Percentiles rank a stretch among this genome's conserved stretches.
These are phyloP conservation scores for Leptodactylus fallax DNA, from an alignment of 2,797 vertebrate genomes.

Conservation along the genomic window DNA sequence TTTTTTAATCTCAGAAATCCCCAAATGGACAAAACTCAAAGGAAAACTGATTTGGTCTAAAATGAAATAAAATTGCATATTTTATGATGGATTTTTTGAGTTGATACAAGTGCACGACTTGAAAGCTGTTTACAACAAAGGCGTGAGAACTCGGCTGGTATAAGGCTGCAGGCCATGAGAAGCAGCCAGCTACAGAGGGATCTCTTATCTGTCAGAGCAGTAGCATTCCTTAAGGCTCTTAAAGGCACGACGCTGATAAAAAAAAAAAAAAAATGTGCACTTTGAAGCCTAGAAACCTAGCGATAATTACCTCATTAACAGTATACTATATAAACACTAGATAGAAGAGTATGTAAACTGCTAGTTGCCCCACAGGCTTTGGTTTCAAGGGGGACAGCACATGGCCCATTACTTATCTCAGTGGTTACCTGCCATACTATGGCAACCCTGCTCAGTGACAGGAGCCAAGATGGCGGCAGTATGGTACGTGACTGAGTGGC, in stretches of 20 bases:
- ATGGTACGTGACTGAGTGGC: too few relatives aligned
- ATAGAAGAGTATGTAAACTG: too few relatives aligned
- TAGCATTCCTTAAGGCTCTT: slow-evolving; percentile 5
- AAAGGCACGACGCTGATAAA: background rate
- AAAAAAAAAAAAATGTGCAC: background rate
- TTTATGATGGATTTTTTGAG: background rate
- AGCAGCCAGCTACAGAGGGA: background rate
- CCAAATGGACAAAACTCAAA: background rate
- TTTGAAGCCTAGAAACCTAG: background rate
- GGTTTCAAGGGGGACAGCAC: too few relatives aligned
- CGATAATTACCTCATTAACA: background rate
- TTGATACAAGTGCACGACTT: background rate
- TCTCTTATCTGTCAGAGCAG: background rate
- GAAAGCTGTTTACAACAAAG: slow-evolving; percentile 7
- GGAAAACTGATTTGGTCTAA: background rate
- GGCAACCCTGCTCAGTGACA: too few relatives aligned
- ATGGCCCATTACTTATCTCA: too few relatives aligned
- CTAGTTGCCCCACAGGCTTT: too few relatives aligned
- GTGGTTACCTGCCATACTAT: too few relatives aligned
- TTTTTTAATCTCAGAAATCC: background rate
- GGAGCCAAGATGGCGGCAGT: too few relatives aligned
- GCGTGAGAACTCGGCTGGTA: slow-evolving; percentile 1
- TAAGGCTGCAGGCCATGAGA: background rate
- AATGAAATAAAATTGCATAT: background rate
- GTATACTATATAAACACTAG: background rate